A percentile compares a stretch with the other conserved stretches of the same genome.
Evolutionary conservation across 2,888 invertebrate genomes (phyloP).

Genomic region (Sminthurinus aureus): DNA sequence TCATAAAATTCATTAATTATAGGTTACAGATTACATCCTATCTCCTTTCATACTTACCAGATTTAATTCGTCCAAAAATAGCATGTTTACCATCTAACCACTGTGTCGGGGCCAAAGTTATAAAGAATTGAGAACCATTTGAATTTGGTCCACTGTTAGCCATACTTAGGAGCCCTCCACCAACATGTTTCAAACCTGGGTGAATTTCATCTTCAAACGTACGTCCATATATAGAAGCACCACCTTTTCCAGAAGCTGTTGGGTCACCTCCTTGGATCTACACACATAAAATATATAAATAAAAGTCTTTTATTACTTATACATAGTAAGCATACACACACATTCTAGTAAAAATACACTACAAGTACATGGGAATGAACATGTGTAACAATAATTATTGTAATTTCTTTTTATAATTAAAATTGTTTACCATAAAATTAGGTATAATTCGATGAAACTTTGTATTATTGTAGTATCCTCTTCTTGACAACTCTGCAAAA

Average conservation of each 20-base stretch:
- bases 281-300: too few relatives aligned
- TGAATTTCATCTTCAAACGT: slow-evolving; percentile 96
- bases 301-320: too few relatives aligned
- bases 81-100: slow-evolving; percentile 98
- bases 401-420: too few relatives aligned
- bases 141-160: slow-evolving; percentile 79
- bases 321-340: too few relatives aligned
- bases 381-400: too few relatives aligned
- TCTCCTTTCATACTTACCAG: too few relatives aligned
- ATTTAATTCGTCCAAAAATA: slow-evolving; percentile 89
- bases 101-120: slow-evolving; percentile 94
- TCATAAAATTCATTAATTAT: too few relatives aligned
- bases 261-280: slow-evolving; percentile 98
- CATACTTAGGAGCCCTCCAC: slow-evolving; percentile 89
- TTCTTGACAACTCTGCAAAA: slow-evolving; percentile 88
- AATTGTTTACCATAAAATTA: slow-evolving; percentile 94
- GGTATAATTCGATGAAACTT: slow-evolving; percentile 95
- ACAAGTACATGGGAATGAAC: too few relatives aligned
- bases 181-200: slow-evolving; percentile 94
- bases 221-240: slow-evolving; percentile 94
- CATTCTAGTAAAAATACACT: too few relatives aligned
- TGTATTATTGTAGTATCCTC: slow-evolving; percentile 96
- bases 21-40: too few relatives aligned
- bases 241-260: slow-evolving; percentile 87
- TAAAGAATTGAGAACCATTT: slow-evolving; percentile 98